Base-by-base conservation (phyloP, 2,888 invertebrate species). In the Drosophila prostipennis region DNA sequence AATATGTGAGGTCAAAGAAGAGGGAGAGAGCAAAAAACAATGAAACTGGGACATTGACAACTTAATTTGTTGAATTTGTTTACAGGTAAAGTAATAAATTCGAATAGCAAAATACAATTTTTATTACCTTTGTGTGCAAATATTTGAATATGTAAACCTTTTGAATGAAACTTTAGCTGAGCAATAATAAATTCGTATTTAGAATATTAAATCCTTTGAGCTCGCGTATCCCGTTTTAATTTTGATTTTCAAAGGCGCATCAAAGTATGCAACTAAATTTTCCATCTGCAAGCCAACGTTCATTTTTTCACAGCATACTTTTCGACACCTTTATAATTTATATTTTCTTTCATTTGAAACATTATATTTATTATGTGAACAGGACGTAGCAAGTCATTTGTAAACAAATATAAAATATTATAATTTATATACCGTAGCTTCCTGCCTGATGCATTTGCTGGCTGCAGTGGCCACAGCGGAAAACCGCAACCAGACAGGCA, bases 401-500 rank as follows among this genome's bases (percentile, higher is more conserved):
- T 4, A 6, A 26, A 34, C 4, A 34, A 11, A 4, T 34, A 11
- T 11, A 34, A 4, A 3, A 32, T 11, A 10, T 34, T 34, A 2
- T 32, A 32, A 46, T 46, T 10, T 11, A 46, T 56, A 13, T 32
- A 37, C 16, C 23, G 34, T 14, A 13, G 23, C 7, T 10, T 23
- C 10, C 46, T 10, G 46, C 4, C 5, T 16, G 32, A 46, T 34
- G 16, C 32, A 48, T 48, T 48, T 48, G 11, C 16, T 13, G 48
- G 13, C 48, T 34, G 48, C 13, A 73, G 78, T 61, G 73, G 83
- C 77, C 75, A 51, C 57, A 75, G 77, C 48, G 77, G 73, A 64
- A 23, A 72, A 72, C 82, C 82, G 73, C 86, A 87, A 60, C 68
- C 83, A 67, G 80, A 75, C 77, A 74, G 61, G 74, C 72, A 61